Conservation (phyloP, 2,888 invertebrate genomes). For the Morpho deidamia region DNA sequence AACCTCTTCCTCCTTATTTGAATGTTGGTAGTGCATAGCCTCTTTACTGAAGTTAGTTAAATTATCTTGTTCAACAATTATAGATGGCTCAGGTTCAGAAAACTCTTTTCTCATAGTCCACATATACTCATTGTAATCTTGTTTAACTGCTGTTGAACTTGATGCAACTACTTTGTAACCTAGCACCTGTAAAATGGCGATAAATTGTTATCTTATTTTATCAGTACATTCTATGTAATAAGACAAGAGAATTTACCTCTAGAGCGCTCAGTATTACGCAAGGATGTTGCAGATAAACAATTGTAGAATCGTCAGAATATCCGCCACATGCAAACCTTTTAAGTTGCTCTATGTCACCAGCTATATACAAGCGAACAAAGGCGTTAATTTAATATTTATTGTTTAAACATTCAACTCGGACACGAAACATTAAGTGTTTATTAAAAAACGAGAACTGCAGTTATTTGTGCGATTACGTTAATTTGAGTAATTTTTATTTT, state of each 20-base stretch:
- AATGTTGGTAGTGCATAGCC: slow-evolving; percentile 69
- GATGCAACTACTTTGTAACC: slow-evolving; percentile 94
- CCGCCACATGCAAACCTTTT: slow-evolving; percentile 90
- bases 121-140: slow-evolving; percentile 94
- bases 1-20: slow-evolving; percentile 67
- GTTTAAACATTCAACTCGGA: background rate
- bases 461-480: background rate
- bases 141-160: slow-evolving; percentile 90
- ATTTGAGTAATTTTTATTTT: slow-evolving; percentile 31
- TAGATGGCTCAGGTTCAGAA: slow-evolving; percentile 87
- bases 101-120: slow-evolving; percentile 96
- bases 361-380: slow-evolving; percentile 49
- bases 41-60: slow-evolving; percentile 80
- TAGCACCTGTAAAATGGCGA: slow-evolving; percentile 77
- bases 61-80: slow-evolving; percentile 80
- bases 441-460: slow-evolving; percentile 12
- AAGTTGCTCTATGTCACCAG: slow-evolving; percentile 89
- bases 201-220: slow-evolving; percentile 3
- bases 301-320: slow-evolving; percentile 90
- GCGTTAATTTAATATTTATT: slow-evolving; percentile 6
- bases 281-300: slow-evolving; percentile 92
- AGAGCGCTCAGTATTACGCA: slow-evolving; percentile 91
- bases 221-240: background rate
- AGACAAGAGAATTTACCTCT: slow-evolving; percentile 74
- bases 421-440: slow-evolving; percentile 5